Conservation (phyloP, 2,113 vertebrate genomes). For the Sciurus niger region DNA sequence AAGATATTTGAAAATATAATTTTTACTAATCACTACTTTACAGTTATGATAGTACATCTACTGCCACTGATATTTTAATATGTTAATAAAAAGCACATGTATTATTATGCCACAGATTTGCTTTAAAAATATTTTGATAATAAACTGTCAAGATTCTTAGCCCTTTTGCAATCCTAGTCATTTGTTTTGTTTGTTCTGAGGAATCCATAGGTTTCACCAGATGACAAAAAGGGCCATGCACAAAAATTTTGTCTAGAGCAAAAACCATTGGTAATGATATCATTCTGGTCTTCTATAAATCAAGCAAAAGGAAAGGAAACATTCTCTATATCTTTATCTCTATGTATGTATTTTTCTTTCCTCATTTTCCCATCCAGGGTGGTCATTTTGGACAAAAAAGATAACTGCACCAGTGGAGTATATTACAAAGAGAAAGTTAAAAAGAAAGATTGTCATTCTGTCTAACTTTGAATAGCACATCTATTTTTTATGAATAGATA, state of each 20-base stretch:
- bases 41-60: slow-evolving; percentile 34
- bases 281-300: neutral
- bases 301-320: neutral
- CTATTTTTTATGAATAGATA: slow-evolving; percentile 9
- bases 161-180: neutral
- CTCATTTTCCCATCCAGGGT: neutral
- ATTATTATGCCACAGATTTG: neutral
- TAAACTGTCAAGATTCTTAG: slow-evolving; percentile 54
- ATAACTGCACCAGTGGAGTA: neutral
- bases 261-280: neutral
- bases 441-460: neutral
- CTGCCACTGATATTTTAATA: slow-evolving; percentile 26
- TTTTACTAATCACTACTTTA: slow-evolving; percentile 45
- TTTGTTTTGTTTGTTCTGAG: slow-evolving; percentile 43
- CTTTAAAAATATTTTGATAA: slow-evolving; percentile 53
- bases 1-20: slow-evolving; percentile 48
- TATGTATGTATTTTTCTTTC: neutral
- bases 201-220: neutral
- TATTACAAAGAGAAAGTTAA: slow-evolving; percentile 51
- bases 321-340: neutral
- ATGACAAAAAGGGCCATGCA: neutral
- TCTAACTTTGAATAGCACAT: neutral
- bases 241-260: slow-evolving; percentile 1
- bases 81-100: slow-evolving; percentile 23
- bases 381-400: neutral